A percentile compares a stretch with the other conserved stretches of the same genome.
Conservation (phyloP, 1,140 invertebrate genomes). For the Drosophila varians region DNA sequence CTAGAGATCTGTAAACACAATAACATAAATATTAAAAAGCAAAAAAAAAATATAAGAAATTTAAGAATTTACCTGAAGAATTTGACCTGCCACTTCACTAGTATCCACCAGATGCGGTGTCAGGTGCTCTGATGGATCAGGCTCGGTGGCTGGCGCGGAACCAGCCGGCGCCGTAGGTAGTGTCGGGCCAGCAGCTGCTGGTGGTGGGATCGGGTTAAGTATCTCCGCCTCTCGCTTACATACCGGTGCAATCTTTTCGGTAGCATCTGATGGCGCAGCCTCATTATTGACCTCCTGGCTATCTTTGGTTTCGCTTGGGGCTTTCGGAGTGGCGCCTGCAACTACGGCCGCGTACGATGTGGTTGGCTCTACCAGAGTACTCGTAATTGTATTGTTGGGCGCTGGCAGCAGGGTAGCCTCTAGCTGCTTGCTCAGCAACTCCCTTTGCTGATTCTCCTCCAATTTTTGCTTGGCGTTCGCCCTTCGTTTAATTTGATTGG, state of each 20-base stretch:
- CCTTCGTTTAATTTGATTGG: constrained; percentile 87
- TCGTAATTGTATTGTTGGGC: constrained; percentile 8
- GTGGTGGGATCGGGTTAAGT: constrained; percentile 5
- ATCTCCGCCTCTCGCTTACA: constrained; percentile 1
- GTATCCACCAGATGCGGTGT: constrained; percentile 86
- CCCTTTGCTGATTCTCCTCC: constrained; percentile 74
- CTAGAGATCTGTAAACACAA: constrained; percentile 84
- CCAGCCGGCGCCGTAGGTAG: constrained; percentile 31
- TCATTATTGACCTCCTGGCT: constrained; percentile 29
- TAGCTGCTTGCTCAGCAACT: constrained; percentile 69
- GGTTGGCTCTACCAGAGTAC: constrained; percentile 53
- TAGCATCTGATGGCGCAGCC: constrained; percentile 54
- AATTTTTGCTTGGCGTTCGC: constrained; percentile 85
- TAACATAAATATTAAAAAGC: too few relatives aligned
- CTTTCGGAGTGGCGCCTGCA: constrained; percentile 54
- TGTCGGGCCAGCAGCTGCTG: not conserved
- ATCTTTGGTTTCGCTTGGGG: constrained; percentile 51
- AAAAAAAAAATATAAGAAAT: too few relatives aligned
- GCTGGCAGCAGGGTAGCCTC: constrained; percentile 65
- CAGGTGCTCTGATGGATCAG: constrained; percentile 84
- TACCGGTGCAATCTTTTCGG: constrained; percentile 30
- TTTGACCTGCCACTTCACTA: constrained; percentile 85
- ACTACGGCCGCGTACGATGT: constrained; percentile 71
- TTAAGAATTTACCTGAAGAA: constrained; percentile 84
- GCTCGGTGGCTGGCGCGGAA: constrained; percentile 22